phyloP scores from a whole-genome alignment of 2,888 invertebrate species.

The Ariolimax columbianus region DNA sequence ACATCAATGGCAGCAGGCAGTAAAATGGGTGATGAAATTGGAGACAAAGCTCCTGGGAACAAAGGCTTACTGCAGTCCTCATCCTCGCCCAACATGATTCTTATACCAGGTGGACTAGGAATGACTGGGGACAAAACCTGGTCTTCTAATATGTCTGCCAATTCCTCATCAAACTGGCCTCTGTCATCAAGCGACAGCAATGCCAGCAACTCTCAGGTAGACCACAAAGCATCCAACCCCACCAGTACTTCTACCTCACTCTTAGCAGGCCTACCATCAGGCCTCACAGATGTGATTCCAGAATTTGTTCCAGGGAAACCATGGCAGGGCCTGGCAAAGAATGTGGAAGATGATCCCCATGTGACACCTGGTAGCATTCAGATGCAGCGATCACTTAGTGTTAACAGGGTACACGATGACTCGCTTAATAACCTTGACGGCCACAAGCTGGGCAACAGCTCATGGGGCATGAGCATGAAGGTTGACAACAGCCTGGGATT shows the following conservation, averaged over 20 bases:
- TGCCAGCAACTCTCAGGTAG: constrained; percentile 41
- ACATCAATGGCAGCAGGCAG: constrained; percentile 89
- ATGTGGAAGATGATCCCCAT: constrained; percentile 97
- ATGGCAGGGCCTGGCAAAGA: constrained; percentile 90
- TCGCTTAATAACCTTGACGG: constrained; percentile 66
- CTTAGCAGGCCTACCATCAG: constrained; percentile 37
- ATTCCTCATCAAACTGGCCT: constrained; percentile 68
- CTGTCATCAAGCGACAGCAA: constrained; percentile 32
- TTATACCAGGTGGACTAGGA: constrained; percentile 82
- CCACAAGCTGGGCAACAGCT: constrained; percentile 63
- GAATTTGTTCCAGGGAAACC: constrained; percentile 99
- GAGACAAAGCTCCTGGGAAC: constrained; percentile 57
- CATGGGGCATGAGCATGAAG: constrained; percentile 49
- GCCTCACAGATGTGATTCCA: constrained; percentile 85
- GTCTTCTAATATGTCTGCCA: constrained; percentile 62
- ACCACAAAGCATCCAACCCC: constrained; percentile 40
- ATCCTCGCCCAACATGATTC: constrained; percentile 80
- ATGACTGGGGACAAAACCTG: constrained; percentile 64
- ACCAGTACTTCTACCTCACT: constrained; percentile 45
- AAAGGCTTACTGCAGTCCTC: constrained; percentile 72
- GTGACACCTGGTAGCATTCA: constrained; percentile 89
- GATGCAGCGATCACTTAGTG: constrained; percentile 85
- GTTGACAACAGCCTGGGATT: constrained; percentile 53
- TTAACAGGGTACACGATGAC: constrained; percentile 93
- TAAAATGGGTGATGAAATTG: constrained; percentile 79